phyloP scores from a whole-genome alignment of 2,113 vertebrate species.

The Dromaius novaehollandiae region DNA sequence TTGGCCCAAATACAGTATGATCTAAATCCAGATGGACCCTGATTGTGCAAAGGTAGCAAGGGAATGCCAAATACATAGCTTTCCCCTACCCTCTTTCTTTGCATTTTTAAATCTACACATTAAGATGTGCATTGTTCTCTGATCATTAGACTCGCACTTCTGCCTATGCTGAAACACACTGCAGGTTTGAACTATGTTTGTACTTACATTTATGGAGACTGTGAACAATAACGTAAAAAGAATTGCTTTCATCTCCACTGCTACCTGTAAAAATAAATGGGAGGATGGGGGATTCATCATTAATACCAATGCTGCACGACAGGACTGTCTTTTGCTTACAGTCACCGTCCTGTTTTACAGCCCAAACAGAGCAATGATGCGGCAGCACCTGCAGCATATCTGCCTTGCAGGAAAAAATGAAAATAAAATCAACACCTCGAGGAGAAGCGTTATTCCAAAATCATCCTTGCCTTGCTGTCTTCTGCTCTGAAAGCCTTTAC shows the following conservation, averaged over 20 bases:
- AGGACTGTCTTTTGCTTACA: neutral
- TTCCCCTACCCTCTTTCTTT: neutral
- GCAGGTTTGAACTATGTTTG: neutral
- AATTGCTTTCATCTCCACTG: neutral
- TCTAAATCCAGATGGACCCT: neutral
- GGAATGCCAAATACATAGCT: neutral
- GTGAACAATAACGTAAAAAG: neutral
- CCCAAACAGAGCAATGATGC: neutral
- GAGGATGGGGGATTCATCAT: conserved; percentile 7
- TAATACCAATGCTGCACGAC: neutral
- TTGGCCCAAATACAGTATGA: neutral
- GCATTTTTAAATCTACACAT: neutral
- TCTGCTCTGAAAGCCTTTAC: neutral
- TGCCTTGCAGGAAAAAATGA: neutral
- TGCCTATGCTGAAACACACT: neutral
- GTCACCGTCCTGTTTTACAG: accelerated
- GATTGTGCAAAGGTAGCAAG: conserved; percentile 3
- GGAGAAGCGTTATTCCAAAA: neutral
- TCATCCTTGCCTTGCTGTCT: neutral
- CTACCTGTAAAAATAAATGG: conserved; percentile 41
- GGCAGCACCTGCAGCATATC: neutral
- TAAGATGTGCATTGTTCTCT: neutral
- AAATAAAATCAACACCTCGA: neutral
- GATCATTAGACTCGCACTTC: neutral
- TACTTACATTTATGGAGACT: conserved; percentile 40